Conservation (phyloP, 1,140 invertebrate species). For the Elysia chlorotica region DNA sequence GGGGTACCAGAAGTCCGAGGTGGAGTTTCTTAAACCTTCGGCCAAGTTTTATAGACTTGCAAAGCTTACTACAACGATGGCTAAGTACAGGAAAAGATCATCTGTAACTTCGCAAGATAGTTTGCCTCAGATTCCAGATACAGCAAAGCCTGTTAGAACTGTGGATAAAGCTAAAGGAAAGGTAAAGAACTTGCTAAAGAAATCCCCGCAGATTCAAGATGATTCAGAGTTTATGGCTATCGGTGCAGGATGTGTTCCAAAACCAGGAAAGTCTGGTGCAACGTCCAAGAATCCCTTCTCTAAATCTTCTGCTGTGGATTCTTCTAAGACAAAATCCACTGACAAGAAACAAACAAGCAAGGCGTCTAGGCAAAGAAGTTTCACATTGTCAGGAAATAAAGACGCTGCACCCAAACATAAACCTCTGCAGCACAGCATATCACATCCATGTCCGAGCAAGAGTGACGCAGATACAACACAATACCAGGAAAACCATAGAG, state of each 20-base stretch:
- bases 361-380: too few species aligned
- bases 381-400: too few species aligned
- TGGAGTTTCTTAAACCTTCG: constrained; percentile 24
- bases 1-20: constrained; percentile 30
- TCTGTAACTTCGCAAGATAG: background rate
- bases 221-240: background rate
- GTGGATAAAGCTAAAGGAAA: constrained; percentile 9
- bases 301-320: too few species aligned
- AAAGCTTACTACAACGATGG: constrained; percentile 27
- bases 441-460: too few species aligned
- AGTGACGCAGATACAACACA: too few species aligned
- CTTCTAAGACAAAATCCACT: too few species aligned
- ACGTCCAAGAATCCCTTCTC: too few species aligned
- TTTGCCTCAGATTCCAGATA: background rate
- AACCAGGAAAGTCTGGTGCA: too few species aligned
- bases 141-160: background rate
- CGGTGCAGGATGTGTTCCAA: background rate
- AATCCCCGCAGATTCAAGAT: background rate
- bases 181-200: constrained; percentile 6
- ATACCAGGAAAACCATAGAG: too few species aligned
- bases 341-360: too few species aligned
- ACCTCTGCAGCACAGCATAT: too few species aligned
- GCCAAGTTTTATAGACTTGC: constrained; percentile 26
- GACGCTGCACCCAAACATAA: too few species aligned
- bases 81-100: constrained; percentile 19